These are phyloP conservation scores for Drosophila busckii DNA, from an alignment of 1,140 invertebrate species.

Conservation along the genomic window DNA sequence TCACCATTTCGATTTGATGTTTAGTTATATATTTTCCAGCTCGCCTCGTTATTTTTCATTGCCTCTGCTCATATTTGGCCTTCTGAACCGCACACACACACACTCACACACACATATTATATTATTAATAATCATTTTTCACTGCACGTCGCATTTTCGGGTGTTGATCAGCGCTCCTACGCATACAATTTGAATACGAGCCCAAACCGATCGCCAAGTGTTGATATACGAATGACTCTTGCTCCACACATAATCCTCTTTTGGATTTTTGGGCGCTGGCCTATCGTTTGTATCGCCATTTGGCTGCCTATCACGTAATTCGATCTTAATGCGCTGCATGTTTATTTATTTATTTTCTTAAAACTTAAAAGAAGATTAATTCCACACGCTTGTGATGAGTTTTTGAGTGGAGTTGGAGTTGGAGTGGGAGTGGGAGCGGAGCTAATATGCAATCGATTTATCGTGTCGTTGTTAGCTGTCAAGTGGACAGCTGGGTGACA, in stretches of 20 bases:
- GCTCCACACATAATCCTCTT: not conserved
- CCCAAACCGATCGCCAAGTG: constrained; percentile 40
- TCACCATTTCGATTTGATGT: constrained; percentile 70
- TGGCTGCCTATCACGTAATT: constrained; percentile 61
- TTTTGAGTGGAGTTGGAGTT: constrained; percentile 4
- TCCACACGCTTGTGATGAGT: constrained; percentile 41
- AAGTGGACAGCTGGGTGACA: constrained; percentile 64
- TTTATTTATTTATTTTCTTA: constrained; percentile 47
- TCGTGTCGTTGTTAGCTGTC: constrained; percentile 68
- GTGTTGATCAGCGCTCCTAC: constrained; percentile 31
- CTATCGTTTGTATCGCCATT: constrained; percentile 41
- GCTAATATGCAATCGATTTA: constrained; percentile 70
- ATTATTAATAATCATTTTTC: constrained; percentile 65
- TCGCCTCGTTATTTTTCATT: constrained; percentile 70
- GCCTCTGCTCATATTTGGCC: constrained; percentile 65
- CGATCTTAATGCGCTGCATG: constrained; percentile 70
- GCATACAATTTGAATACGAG: constrained; percentile 50
- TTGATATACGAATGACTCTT: constrained; percentile 33
- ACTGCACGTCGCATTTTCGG: constrained; percentile 52
- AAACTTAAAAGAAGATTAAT: constrained; percentile 49
- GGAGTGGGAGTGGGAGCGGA: constrained; percentile 1
- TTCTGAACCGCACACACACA: constrained; percentile 17
- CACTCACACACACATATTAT: constrained; percentile 11
- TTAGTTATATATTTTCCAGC: constrained; percentile 69
- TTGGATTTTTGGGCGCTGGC: constrained; percentile 8